Conservation (phyloP, 2,797 vertebrate species). For the Knipowitschia caucasica region DNA sequence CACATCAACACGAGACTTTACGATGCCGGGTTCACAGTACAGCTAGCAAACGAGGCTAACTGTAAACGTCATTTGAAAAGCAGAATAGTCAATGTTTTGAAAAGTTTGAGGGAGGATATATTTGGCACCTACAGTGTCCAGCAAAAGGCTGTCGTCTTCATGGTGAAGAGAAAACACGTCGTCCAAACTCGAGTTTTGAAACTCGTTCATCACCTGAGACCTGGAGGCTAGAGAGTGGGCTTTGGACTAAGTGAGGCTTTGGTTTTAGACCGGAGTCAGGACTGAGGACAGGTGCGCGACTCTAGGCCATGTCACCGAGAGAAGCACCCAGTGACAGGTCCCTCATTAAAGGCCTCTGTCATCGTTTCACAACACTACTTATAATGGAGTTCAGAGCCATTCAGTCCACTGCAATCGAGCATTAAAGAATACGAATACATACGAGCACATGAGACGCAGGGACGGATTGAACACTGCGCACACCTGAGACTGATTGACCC, state of each 20-base stretch:
- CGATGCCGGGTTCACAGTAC: background rate
- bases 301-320: conserved; percentile 28
- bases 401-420: too few species aligned
- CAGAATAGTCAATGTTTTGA: background rate
- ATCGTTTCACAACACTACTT: background rate
- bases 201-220: conserved; percentile 50
- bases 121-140: conserved; percentile 54
- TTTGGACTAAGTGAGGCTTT: background rate
- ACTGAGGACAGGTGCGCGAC: background rate
- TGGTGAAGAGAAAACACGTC: conserved; percentile 32
- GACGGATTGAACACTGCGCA: background rate
- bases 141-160: conserved; percentile 19
- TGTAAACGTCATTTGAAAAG: background rate
- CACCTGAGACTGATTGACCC: background rate
- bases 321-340: conserved; percentile 1
- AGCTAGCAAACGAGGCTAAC: background rate
- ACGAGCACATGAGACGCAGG: background rate
- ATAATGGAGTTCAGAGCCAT: too few species aligned
- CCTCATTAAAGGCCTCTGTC: background rate
- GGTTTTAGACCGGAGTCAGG: background rate
- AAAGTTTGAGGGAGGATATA: too few species aligned
- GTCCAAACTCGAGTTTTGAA: conserved; percentile 19
- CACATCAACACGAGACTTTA: background rate
- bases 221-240: background rate
- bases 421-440: too few species aligned